Percentiles rank a stretch among this genome's conserved stretches.
Conservation (phyloP, 1,140 invertebrate species). For the Semibalanus balanoides region DNA sequence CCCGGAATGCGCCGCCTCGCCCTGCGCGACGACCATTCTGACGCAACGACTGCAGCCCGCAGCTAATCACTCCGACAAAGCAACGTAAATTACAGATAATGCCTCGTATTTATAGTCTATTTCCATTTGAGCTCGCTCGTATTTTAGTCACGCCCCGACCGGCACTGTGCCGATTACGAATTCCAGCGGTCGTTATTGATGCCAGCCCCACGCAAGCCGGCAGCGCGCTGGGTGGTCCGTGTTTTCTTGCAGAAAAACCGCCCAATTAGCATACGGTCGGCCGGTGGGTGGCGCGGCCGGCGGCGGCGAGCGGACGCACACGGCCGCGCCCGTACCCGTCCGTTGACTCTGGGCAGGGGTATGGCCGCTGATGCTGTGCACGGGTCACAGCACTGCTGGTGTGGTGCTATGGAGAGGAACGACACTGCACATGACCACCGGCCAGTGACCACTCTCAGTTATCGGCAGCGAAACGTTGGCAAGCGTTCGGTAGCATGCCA, state of each 20-base stretch:
- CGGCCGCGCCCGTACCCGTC: no score
- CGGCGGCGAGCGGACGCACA: background rate
- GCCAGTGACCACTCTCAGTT: no score
- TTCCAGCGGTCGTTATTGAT: background rate
- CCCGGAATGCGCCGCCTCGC: no score
- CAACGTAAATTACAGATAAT: constrained; percentile 1
- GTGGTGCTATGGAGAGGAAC: no score
- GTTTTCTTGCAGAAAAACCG: background rate
- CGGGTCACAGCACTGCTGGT: no score
- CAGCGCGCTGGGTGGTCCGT: background rate
- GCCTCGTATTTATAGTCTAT: background rate
- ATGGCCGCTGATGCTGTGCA: no score
- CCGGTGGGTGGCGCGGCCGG: background rate
- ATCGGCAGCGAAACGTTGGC: no score
- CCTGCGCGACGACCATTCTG: no score
- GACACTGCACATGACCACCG: no score
- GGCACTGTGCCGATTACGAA: background rate
- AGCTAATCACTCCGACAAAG: background rate
- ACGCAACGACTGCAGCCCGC: background rate
- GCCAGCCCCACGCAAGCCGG: background rate
- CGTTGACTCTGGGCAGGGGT: no score
- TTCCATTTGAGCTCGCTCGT: background rate
- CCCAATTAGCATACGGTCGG: background rate
- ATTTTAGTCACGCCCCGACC: background rate
- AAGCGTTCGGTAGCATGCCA: no score